Evolutionary conservation across 2,888 invertebrate genomes (phyloP), one percentile per base, ranked within the genome.

Genomic region (Diadegma fenestrale): DNA sequence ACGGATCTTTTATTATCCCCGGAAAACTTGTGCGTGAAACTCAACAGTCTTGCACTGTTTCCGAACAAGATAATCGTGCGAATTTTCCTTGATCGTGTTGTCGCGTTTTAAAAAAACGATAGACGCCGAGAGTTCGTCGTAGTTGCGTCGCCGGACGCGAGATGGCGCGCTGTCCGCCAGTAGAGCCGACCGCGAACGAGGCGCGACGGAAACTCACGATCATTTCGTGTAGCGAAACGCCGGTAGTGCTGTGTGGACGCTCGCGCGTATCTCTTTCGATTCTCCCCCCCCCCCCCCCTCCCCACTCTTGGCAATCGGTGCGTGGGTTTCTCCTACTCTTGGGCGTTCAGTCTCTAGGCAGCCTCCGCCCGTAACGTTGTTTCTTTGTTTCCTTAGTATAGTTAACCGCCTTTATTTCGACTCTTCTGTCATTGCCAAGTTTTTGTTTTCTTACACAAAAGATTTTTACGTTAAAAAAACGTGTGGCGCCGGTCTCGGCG

Each of bases 371-470:
- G 91, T 90, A 88, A 88, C 89, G 90, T 88, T 87, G 88, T 92
- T 88, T 90, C 91, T 91, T 91, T 91, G 91, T 92, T 92, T 92
- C 89, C 89, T 91, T 92, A 92, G 92, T 92, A 87, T 92, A 92
- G 91, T 91, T 89, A 77, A 87, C 86, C 85, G 86, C 84, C 87
- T 88, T 87, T 88, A 86, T 86, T 88, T 87, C 86, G 76, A 86
- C 77, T 78, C 84, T 86, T 81, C 86, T 87, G 88, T 88, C 88
- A 88, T 81, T 72, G 85, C 81, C 75, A 85, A 75, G 78, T 71
- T 78, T 58, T 58, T 37, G 0, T 37, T 81, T 78, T 64, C 80
- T 64, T 51, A 80, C 51, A 78, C 69, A 12, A 54, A 45, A 58
- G 58, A 26, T 71, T 79, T 79, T 80, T 54, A 48, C 72, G 80